phyloP scores from a whole-genome alignment of 1,140 invertebrate species.

The Ridgeia piscesae region DNA sequence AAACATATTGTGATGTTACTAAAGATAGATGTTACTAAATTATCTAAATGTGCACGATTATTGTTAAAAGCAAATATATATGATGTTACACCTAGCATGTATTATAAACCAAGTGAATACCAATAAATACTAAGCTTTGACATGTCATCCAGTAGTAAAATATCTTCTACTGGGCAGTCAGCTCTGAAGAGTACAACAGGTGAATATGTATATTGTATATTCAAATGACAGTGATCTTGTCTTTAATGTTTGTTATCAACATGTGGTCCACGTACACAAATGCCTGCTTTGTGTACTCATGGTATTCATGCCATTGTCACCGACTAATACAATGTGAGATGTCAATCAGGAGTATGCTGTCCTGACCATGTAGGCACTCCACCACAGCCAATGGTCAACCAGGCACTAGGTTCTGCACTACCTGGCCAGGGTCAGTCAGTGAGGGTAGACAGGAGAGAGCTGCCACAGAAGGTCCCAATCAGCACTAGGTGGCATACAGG shows the following conservation, averaged over 20 bases:
- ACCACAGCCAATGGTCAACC: not conserved
- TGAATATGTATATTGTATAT: no score
- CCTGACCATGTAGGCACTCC: not conserved
- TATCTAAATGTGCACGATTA: not conserved
- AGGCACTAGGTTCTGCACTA: not conserved
- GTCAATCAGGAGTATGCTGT: not conserved
- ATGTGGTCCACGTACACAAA: not conserved
- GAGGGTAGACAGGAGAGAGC: not conserved
- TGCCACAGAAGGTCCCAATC: not conserved
- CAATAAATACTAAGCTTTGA: no score
- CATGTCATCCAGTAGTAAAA: no score
- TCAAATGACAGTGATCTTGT: not conserved
- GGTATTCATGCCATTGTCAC: not conserved
- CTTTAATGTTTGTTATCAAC: not conserved
- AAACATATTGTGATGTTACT: not conserved
- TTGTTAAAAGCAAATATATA: no score
- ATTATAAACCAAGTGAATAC: no score
- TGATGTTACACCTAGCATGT: no score
- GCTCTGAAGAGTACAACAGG: not conserved
- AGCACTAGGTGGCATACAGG: not conserved
- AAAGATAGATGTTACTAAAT: not conserved
- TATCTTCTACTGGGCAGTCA: no score
- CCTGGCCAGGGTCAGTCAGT: not conserved
- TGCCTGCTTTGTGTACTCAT: not conserved
- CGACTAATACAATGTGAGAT: not conserved